Percentiles rank a stretch among this genome's conserved stretches.
phyloP scores from a whole-genome alignment of 2,113 vertebrate genomes.

The Neodon shergylaensis region DNA sequence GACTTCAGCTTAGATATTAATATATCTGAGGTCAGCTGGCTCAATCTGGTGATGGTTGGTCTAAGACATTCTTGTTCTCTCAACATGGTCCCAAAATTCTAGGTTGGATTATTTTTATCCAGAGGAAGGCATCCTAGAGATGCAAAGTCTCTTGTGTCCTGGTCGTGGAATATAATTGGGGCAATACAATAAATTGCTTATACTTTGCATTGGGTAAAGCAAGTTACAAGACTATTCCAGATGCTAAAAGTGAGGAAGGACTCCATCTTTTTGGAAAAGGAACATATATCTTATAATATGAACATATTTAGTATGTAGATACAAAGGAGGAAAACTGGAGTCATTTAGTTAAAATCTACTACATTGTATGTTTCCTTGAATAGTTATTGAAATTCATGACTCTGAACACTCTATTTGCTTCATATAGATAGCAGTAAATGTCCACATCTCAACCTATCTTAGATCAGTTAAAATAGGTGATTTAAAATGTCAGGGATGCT shows the following conservation, averaged over 20 bases:
- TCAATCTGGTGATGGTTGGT: background rate
- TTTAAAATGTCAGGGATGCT: background rate
- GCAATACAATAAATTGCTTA: background rate
- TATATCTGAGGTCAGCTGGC: background rate
- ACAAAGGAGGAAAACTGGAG: background rate
- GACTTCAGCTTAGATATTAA: conserved; percentile 5
- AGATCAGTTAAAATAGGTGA: background rate
- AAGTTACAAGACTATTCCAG: background rate
- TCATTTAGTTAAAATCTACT: background rate
- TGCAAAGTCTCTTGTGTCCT: conserved; percentile 25
- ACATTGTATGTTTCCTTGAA: conserved; percentile 16
- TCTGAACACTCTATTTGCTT: background rate
- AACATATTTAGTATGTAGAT: background rate
- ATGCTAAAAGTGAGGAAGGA: background rate
- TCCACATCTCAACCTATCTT: conserved; percentile 7
- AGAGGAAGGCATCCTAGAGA: background rate
- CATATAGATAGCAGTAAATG: conserved; percentile 26
- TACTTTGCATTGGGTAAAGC: conserved; percentile 14
- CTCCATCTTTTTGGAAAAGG: background rate
- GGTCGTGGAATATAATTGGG: background rate
- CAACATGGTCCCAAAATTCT: background rate
- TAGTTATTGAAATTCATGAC: conserved; percentile 45
- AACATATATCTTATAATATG: conserved; percentile 1
- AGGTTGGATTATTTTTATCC: background rate
- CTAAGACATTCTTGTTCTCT: background rate